phyloP scores from a whole-genome alignment of 1,140 invertebrate species.

The Drosophila erecta region DNA sequence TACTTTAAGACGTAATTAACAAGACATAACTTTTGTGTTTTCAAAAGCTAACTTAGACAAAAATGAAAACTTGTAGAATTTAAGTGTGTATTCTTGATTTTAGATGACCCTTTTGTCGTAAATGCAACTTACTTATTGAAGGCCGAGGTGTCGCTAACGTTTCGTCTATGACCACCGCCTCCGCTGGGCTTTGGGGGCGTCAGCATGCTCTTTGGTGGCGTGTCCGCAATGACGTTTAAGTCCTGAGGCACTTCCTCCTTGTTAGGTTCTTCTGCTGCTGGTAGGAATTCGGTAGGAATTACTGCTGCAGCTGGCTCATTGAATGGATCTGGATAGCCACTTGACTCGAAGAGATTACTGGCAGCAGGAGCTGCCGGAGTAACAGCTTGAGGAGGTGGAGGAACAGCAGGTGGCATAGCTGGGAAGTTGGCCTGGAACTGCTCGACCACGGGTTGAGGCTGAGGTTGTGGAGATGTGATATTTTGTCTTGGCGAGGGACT shows the following conservation, averaged over 20 bases:
- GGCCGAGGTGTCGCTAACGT: conserved; percentile 94
- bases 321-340: conserved; percentile 87
- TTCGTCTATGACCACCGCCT: conserved; percentile 88
- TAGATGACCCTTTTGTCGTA: neutral
- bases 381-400: conserved; percentile 35
- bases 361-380: conserved; percentile 56
- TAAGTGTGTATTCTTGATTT: neutral
- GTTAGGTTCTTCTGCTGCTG: conserved; percentile 22
- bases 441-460: conserved; percentile 77
- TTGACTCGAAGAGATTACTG: conserved; percentile 85
- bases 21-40: neutral
- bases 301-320: conserved; percentile 81
- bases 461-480: conserved; percentile 83
- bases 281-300: conserved; percentile 16
- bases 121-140: conserved; percentile 90
- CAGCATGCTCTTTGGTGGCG: conserved; percentile 85
- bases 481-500: conserved; percentile 84
- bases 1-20: too few relatives aligned
- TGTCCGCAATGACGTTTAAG: conserved; percentile 17
- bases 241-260: conserved; percentile 41
- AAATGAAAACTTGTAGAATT: too few relatives aligned
- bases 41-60: neutral
- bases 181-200: conserved; percentile 69
- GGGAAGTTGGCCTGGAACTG: conserved; percentile 84
- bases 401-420: conserved; percentile 66